phyloP scores from a whole-genome alignment of 2,113 vertebrate genomes.

The Trinectes maculatus region DNA sequence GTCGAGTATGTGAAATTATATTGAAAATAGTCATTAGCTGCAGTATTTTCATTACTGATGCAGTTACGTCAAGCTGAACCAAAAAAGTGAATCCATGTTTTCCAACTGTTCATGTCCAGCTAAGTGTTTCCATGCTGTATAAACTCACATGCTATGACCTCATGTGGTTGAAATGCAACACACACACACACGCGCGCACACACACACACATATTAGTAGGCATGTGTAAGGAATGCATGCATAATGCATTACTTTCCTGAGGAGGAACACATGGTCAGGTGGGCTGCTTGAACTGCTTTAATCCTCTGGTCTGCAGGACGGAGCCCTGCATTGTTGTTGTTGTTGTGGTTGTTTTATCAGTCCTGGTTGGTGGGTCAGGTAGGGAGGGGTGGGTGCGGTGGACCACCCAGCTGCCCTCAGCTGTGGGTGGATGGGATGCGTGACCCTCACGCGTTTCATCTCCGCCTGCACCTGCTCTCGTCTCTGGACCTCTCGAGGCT shows the following conservation, averaged over 20 bases:
- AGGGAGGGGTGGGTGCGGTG: not conserved
- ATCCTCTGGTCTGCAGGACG: conserved; percentile 24
- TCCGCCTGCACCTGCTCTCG: conserved; percentile 58
- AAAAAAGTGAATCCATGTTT: conserved; percentile 1
- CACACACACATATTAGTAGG: conserved; percentile 28
- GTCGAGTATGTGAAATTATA: not conserved
- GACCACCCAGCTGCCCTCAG: conserved; percentile 66
- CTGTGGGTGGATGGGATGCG: conserved; percentile 44
- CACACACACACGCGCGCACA: conserved; percentile 33
- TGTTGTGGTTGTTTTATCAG: not conserved
- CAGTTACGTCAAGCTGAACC: not conserved
- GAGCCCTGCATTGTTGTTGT: conserved; percentile 28
- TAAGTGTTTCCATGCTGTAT: conserved; percentile 15
- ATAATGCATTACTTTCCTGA: conserved; percentile 18
- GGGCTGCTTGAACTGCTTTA: conserved; percentile 27
- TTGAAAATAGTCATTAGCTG: not conserved
- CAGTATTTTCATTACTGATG: not conserved
- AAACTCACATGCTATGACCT: conserved; percentile 33
- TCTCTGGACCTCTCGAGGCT: conserved; percentile 12
- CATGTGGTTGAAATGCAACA: conserved; percentile 17
- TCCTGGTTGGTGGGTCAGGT: not conserved
- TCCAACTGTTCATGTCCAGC: not conserved
- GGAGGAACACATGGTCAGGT: conserved; percentile 37
- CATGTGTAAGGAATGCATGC: conserved; percentile 47
- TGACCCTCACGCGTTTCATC: conserved; percentile 22